phyloP scores from a whole-genome alignment of 2,113 vertebrate species.

The Petroica traversi region DNA sequence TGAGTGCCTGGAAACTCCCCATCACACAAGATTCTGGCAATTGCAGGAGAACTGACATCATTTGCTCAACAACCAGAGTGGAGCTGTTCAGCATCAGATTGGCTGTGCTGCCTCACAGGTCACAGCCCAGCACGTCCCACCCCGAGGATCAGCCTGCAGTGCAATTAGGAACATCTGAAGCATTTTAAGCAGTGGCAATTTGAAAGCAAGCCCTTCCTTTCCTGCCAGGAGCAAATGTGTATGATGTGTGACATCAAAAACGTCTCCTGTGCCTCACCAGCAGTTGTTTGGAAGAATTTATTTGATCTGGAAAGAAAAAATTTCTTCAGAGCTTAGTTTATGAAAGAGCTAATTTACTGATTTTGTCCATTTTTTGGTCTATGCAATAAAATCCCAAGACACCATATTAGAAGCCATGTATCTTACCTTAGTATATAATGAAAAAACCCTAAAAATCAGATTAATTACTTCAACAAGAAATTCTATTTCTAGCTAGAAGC shows the following conservation, averaged over 20 bases:
- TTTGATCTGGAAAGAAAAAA: not conserved
- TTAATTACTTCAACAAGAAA: not conserved
- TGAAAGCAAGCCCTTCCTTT: not conserved
- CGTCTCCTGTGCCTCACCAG: not conserved
- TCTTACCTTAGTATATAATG: not conserved
- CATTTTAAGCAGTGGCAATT: not conserved
- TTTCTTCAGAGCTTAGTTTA: not conserved
- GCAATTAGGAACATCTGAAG: not conserved
- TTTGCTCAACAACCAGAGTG: not conserved
- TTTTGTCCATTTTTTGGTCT: not conserved
- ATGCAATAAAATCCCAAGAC: not conserved
- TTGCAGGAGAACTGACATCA: not conserved
- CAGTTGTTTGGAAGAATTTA: not conserved
- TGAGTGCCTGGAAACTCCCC: not conserved
- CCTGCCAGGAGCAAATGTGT: not conserved
- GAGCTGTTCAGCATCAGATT: not conserved
- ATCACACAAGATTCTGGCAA: not conserved
- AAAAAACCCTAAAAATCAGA: not conserved
- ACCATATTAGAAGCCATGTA: not conserved
- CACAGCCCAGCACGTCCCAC: not conserved
- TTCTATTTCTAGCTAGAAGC: not conserved
- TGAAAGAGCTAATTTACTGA: not conserved
- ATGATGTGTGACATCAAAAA: not conserved
- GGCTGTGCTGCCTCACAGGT: not conserved
- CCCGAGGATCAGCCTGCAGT: not conserved